Base-by-base conservation (phyloP, 1,140 invertebrate genomes). In the Chrysoperla carnea region DNA sequence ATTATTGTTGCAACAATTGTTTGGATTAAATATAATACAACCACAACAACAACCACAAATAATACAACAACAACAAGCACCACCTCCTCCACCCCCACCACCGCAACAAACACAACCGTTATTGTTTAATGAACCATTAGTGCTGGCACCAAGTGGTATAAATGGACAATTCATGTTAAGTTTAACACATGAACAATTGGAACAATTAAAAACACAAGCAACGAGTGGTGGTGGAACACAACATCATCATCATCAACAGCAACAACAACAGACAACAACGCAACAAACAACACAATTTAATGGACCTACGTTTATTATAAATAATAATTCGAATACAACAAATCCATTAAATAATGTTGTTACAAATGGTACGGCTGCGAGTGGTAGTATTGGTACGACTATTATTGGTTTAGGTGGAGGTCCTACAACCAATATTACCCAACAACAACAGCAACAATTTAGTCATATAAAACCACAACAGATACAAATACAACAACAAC, bases 331-430 rank as follows among this genome's bases (percentile, higher is more conserved):
- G 5, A 23, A 23, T 5, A 23, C 17, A 23, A 23, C 17, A 23
- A 23, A 23, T 23, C 17, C 17, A 23, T 23, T 23, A 23, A 37
- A 37, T 37, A 11, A 14, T 35, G 9, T 57, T 35, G 9, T 57
- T 59, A 39, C 59, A 61, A 47, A 61, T 56, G 6, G 59, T 59
- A 6, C 59, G 59, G 39, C 52, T 50, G 27, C 59, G 59, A 45
- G 59, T 57, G 7, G 58, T 61, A 40, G 56, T 59, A 37, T 58
- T 56, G 8, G 58, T 60, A 7, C 58, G 59, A 41, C 57, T 58
- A 41, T 57, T 59, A 48, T 58, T 55, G 15, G 55, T 60, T 8
- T 56, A 59, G 37, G 17, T 23, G 17, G 17, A 2, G 17, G 17
- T 23, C 17, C 17, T 3, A 23, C 17, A 5, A 23, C 17, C 17